Conservation (phyloP, 1,140 invertebrate genomes). For the Lordiphosa stackelbergi region DNA sequence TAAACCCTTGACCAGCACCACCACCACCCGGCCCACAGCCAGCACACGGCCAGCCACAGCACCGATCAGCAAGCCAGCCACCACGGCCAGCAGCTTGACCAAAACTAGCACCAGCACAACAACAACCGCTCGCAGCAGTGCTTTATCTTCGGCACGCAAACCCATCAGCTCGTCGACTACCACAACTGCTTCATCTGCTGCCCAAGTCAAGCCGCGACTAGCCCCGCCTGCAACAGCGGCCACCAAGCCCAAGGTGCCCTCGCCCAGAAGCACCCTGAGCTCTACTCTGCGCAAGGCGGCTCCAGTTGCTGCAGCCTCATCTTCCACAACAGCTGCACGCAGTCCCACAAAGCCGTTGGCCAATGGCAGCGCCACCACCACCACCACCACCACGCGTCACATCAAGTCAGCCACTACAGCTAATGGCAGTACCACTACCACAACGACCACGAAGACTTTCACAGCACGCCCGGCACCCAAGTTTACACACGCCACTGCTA, state of each 20-base stretch:
- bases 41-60: slow-evolving; percentile 47
- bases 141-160: slow-evolving; percentile 24
- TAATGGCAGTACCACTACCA: slow-evolving; percentile 20
- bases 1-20: slow-evolving; percentile 46
- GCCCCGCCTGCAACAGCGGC: slow-evolving; percentile 10
- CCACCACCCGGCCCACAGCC: slow-evolving; percentile 21
- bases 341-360: slow-evolving; percentile 56
- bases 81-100: slow-evolving; percentile 9
- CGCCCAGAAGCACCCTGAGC: slow-evolving; percentile 43
- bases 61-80: slow-evolving; percentile 26
- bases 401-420: slow-evolving; percentile 34
- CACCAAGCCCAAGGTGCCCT: slow-evolving; percentile 53
- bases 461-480: slow-evolving; percentile 70
- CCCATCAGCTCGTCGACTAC: slow-evolving; percentile 8
- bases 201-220: slow-evolving; percentile 26
- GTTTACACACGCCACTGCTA: slow-evolving; percentile 38
- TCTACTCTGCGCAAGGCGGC: slow-evolving; percentile 53
- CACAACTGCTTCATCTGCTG: slow-evolving; percentile 9
- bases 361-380: slow-evolving; percentile 39
- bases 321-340: slow-evolving; percentile 29
- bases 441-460: slow-evolving; percentile 66
- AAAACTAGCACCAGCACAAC: slow-evolving; percentile 18
- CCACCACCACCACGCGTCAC: slow-evolving; percentile 30
- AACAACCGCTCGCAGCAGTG: slow-evolving; percentile 12
- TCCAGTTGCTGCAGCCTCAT: slow-evolving; percentile 8